phyloP scores from a whole-genome alignment of 2,113 vertebrate genomes.

The Grus americana region DNA sequence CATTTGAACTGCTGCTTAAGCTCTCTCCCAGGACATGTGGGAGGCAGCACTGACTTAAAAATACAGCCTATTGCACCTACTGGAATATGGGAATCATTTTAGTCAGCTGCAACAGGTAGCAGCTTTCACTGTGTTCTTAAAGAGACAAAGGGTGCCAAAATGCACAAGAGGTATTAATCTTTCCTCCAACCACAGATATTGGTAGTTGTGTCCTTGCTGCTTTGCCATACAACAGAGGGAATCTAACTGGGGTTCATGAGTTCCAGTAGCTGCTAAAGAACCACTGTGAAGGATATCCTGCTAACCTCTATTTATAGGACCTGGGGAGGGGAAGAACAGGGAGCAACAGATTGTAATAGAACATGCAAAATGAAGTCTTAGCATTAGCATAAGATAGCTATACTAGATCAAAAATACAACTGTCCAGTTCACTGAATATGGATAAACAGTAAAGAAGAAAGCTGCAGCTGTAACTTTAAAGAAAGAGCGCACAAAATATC shows the following conservation, averaged over 20 bases:
- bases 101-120: neutral
- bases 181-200: neutral
- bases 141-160: neutral
- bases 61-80: neutral
- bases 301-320: slow-evolving; percentile 31
- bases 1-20: neutral
- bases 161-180: neutral
- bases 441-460: neutral
- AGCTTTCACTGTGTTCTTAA: neutral
- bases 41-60: neutral
- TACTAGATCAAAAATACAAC: neutral
- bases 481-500: neutral
- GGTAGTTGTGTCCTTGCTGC: neutral
- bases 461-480: neutral
- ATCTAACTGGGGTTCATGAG: neutral
- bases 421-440: neutral
- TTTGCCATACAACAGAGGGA: neutral
- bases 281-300: slow-evolving; percentile 29
- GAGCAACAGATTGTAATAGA: neutral
- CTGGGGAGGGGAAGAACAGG: neutral
- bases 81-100: neutral
- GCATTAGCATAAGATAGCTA: neutral
- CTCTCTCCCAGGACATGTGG: neutral
- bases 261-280: neutral
- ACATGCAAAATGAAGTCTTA: neutral